Base-by-base conservation (phyloP, 2,888 invertebrate genomes). In the Bombylius discolor region DNA sequence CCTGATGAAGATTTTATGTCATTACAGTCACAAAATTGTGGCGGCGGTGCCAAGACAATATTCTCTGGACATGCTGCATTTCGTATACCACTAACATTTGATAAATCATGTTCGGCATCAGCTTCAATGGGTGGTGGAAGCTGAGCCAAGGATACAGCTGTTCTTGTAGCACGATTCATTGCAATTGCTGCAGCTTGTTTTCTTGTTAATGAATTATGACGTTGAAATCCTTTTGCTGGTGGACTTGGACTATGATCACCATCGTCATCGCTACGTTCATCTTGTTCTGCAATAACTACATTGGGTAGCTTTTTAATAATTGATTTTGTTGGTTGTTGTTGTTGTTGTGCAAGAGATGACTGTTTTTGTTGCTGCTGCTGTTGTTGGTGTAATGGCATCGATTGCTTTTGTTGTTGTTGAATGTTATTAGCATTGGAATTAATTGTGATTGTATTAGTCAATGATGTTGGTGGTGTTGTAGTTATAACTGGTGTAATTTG, bases 1-100 rank as follows among this genome's bases (percentile, higher is more conserved):
- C 64, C 64, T 49, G 62, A 58, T 49, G 67, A 62, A 59, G 73
- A 73, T 62, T 73, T 74, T 48, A 77, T 76, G 64, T 79, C 78
- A 62, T 79, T 79, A 63, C 73, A 72, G 76, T 92, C 92, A 73
- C 88, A 89, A 76, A 93, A 93, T 75, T 93, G 92, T 46, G 92
- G 92, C 45, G 92, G 93, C 46, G 92, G 92, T 33, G 90, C 89
- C 61, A 88, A 77, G 14, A 89, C 80, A 53, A 84, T 77, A 58
- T 82, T 80, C 60, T 79, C 80, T 6, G 76, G 66, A 58, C 67
- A 67, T 53, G 61, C 69, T 68, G 52, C 71, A 63, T 65, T 50
- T 32, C 49, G n/a, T 11, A 5, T 13, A 67, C 47, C 23, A 1
- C 31, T 36, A 6, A 44, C 9, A 5, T 61, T 53, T 52, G 62